Base-by-base conservation (phyloP, 2,113 vertebrate genomes). In the Oplegnathus fasciatus region DNA sequence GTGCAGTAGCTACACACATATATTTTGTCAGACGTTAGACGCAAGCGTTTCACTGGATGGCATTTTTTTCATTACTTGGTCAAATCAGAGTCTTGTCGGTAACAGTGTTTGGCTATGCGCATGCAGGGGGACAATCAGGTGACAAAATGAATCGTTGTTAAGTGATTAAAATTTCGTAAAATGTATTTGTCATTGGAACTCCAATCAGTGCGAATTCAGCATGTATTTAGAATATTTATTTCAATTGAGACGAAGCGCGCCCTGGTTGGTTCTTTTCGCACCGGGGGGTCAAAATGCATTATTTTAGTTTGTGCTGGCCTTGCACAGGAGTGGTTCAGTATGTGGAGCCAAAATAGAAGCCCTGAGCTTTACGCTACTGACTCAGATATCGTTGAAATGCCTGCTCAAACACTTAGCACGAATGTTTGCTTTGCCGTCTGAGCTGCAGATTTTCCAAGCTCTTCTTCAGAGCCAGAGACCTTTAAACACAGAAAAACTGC, bases 331-430 rank as follows among this genome's bases (percentile, higher is more conserved):
- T 17, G 67, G 37, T 60, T 58, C 24, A 55, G 42, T 28, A 26
- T 66, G 61, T 66, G 64, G 28, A 62, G 0, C 62, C 44, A 75
- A 75, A 85, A 69, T 80, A 90, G 81, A 83, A 72, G 42, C 64
- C 34, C 13, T 22, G 40, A 62, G 70, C 68, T 83, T 82, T 69
- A 61, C 3, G 50, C 52, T 52, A 61, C 24, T 74, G 32, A 85
- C 66, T 79, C 73, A 48, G 28, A 78, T 88, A 74, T 79, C 57
- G 18, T 64, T 72, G 62, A 86, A 91, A 86, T 50, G 58, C 65
- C 58, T 89, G 77, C n/a, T 79, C 74, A 46, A 86, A 62, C 69
- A 80, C 65, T 84, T 75, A 77, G 74, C 40, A 55, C 64, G 2
- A n/a, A 40, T 72, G 78, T 87, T 87, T 72, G 34, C 80, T 68